These are phyloP conservation scores for Anisognathus igniventris DNA, from an alignment of 2,797 vertebrate species.

Conservation along the genomic window DNA sequence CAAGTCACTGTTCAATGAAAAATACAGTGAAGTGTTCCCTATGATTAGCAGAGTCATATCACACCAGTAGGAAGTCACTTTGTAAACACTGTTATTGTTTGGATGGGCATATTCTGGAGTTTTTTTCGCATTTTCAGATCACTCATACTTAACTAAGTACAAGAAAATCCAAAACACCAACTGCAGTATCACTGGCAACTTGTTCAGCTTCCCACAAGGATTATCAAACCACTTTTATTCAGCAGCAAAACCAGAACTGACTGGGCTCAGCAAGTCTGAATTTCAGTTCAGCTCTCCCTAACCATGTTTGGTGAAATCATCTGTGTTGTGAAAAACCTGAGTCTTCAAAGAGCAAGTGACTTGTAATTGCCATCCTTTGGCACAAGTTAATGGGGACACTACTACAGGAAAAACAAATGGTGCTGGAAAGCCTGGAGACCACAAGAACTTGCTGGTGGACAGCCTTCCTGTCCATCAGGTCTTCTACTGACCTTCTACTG, in stretches of 20 bases:
- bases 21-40: neutral
- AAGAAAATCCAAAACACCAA: neutral
- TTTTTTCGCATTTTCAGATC: neutral
- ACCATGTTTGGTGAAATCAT: neutral
- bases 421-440: neutral
- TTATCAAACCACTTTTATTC: neutral
- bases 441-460: neutral
- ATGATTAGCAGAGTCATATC: neutral
- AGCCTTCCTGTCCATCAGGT: neutral
- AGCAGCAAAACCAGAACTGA: neutral
- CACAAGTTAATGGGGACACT: neutral
- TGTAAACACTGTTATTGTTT: neutral
- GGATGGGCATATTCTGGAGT: neutral
- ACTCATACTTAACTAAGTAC: neutral
- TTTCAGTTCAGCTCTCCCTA: neutral
- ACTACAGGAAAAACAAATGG: neutral
- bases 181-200: neutral
- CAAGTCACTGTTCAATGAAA: neutral
- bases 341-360: accelerated
- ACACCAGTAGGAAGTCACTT: neutral
- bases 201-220: neutral
- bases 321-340: neutral
- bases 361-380: neutral
- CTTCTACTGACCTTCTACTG: neutral
- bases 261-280: neutral